Evolutionary conservation across 2,888 invertebrate genomes (phyloP), one percentile per base, ranked within the genome.

Genomic region (Eupithecia abbreviata): DNA sequence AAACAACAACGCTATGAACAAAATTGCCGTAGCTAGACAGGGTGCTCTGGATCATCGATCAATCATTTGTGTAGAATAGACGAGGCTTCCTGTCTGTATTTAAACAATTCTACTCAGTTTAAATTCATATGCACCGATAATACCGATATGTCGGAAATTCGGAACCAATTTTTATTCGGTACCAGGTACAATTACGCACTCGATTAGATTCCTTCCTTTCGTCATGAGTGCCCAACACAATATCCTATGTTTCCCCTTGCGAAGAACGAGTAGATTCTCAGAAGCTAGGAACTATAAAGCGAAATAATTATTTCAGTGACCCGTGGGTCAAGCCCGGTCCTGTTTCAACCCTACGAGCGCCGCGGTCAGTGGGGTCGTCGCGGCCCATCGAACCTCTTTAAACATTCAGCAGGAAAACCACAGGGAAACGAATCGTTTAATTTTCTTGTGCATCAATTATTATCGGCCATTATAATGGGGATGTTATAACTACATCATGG

Each of bases 361-460:
- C 67, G 74, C 77, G 84, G 84, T 82, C 82, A 78, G 41, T 62
- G 78, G 80, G 90, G 90, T 90, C 91, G 87, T 87, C 78, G 80
- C 86, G 84, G 84, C 87, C 87, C 55, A 89, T 90, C 87, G 87
- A 86, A 87, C 87, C 88, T 88, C 87, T 85, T 92, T 87, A 90
- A 91, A 91, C 91, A 92, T 92, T 92, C 88, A 92, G 87, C 86
- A 84, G 86, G 85, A 86, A 86, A 88, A 85, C 85, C 55, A 58
- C 9, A 58, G 55, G 55, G 55, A 58, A 58, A 58, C 55, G 88
- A 89, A 90, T 88, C 85, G 88, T 88, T 89, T 84, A 87, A 90
- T 87, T 90, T 89, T 89, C 86, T 79, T 75, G 72, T 74, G 74
- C 75, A 78, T 81, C 77, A 80, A 78, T 80, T 76, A 80, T 78